Percentiles rank a stretch among this genome's conserved stretches.
Evolutionary conservation across 2,888 invertebrate species (phyloP).

Genomic region (Meiosimyza decipiens): DNA sequence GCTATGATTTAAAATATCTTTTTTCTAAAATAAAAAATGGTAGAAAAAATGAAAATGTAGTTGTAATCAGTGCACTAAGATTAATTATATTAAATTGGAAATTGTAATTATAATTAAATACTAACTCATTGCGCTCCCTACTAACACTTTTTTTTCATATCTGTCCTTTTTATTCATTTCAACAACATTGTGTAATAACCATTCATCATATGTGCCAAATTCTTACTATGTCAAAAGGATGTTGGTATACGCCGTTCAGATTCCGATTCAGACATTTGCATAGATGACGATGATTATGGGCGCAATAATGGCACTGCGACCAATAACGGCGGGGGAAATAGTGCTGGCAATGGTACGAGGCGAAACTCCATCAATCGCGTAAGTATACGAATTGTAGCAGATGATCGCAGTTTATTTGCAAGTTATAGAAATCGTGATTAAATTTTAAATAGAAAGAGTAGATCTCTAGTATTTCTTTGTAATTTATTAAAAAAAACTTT

Average conservation of each 20-base stretch:
- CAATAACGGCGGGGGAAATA: constrained; percentile 56
- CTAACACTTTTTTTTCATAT: too few species aligned
- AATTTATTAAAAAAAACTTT: constrained; percentile 4
- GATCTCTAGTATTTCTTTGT: constrained; percentile 9
- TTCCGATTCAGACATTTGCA: constrained; percentile 91
- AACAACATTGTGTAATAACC: too few species aligned
- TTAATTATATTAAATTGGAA: too few species aligned
- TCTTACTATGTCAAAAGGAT: constrained; percentile 68
- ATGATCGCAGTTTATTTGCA: constrained; percentile 66
- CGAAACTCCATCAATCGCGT: constrained; percentile 67
- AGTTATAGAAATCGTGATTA: constrained; percentile 67
- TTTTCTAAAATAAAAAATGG: too few species aligned
- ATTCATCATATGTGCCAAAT: too few species aligned
- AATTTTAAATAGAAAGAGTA: constrained; percentile 40
- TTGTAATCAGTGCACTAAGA: too few species aligned
- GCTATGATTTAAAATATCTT: too few species aligned
- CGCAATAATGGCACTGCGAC: constrained; percentile 59
- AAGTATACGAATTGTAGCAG: constrained; percentile 67
- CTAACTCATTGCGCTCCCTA: too few species aligned
- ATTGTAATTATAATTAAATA: too few species aligned
- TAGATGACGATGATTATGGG: constrained; percentile 75
- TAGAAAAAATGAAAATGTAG: too few species aligned
- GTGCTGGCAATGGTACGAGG: constrained; percentile 50
- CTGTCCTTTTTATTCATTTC: too few species aligned
- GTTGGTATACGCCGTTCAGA: constrained; percentile 76